Percentiles rank a stretch among this genome's conserved stretches.
Evolutionary conservation across 2,797 vertebrate genomes (phyloP).

Genomic region (Diplodus sargus): DNA sequence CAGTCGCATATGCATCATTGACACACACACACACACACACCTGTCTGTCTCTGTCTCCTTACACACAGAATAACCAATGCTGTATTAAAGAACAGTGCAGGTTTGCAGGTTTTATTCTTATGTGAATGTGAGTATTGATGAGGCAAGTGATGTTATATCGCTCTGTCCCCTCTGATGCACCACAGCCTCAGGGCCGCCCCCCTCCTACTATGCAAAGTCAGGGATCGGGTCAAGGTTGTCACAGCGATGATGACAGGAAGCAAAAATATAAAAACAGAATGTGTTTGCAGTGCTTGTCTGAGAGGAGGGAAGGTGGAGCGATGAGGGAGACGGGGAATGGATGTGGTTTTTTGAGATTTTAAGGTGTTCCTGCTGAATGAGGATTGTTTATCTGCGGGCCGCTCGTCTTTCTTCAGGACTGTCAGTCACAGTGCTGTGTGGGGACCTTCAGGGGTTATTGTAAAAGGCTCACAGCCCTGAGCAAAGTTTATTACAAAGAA

Average conservation of each 20-base stretch:
- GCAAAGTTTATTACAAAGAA: constrained; percentile 20
- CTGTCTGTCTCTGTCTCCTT: not conserved
- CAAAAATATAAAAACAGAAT: constrained; percentile 49
- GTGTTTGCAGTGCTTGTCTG: constrained; percentile 47
- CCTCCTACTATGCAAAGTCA: constrained; percentile 37
- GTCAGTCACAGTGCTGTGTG: constrained; percentile 18
- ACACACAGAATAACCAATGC: constrained; percentile 1
- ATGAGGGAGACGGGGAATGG: constrained; percentile 31
- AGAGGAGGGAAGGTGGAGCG: constrained; percentile 34
- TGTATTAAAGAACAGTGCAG: not conserved
- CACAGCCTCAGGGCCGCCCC: constrained; percentile 29
- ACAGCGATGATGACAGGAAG: constrained; percentile 58
- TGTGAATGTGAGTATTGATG: constrained; percentile 12
- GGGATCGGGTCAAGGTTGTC: constrained; percentile 64
- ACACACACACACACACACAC: not conserved
- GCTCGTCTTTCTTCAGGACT: constrained; percentile 26
- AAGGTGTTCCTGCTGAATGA: constrained; percentile 42
- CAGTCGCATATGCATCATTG: not conserved
- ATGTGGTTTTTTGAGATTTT: constrained; percentile 53
- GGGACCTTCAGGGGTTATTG: constrained; percentile 21
- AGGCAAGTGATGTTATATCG: constrained; percentile 15
- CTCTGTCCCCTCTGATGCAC: constrained; percentile 25
- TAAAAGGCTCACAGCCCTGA: constrained; percentile 20
- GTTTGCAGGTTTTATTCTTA: not conserved
- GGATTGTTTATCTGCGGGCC: constrained; percentile 34